These are phyloP conservation scores for Thunnus maccoyii DNA, from an alignment of 2,113 vertebrate genomes.

Conservation along the genomic window DNA sequence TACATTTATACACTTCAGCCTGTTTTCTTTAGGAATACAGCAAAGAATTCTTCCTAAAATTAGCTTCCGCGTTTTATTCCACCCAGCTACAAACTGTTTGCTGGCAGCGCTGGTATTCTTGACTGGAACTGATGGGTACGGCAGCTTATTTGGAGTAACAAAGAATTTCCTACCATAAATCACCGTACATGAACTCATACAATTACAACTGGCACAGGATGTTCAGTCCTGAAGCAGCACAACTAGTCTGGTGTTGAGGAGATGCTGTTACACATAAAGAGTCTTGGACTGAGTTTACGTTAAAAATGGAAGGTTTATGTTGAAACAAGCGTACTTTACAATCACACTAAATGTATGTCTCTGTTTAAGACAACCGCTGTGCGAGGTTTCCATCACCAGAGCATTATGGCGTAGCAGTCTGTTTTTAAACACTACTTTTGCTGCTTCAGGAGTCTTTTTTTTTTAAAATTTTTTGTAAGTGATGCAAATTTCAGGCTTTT, in stretches of 20 bases:
- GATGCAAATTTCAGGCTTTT: constrained; percentile 44
- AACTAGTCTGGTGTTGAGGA: neutral
- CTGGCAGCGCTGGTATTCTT: constrained; percentile 19
- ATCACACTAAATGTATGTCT: constrained; percentile 30
- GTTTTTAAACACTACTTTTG: constrained; percentile 41
- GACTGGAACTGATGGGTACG: constrained; percentile 29
- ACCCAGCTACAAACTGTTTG: constrained; percentile 1
- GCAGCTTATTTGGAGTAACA: constrained; percentile 42
- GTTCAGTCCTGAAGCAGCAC: constrained; percentile 36
- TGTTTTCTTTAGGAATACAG: neutral
- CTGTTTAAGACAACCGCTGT: constrained; percentile 38
- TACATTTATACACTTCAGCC: neutral
- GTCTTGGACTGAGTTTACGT: constrained; percentile 15
- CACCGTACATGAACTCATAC: constrained; percentile 33
- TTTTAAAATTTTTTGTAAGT: constrained; percentile 2
- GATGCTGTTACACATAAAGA: constrained; percentile 23
- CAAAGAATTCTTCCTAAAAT: neutral
- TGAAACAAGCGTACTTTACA: constrained; percentile 36
- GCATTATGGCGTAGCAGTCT: constrained; percentile 21
- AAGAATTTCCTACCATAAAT: constrained; percentile 53
- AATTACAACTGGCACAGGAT: constrained; percentile 42
- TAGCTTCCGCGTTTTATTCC: constrained; percentile 1
- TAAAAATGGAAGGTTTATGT: constrained; percentile 49
- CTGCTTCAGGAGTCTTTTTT: constrained; percentile 21
- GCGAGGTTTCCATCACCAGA: constrained; percentile 27